Evolutionary conservation across 2,888 invertebrate genomes (phyloP).

Genomic region (Troides oblongomaculatus): DNA sequence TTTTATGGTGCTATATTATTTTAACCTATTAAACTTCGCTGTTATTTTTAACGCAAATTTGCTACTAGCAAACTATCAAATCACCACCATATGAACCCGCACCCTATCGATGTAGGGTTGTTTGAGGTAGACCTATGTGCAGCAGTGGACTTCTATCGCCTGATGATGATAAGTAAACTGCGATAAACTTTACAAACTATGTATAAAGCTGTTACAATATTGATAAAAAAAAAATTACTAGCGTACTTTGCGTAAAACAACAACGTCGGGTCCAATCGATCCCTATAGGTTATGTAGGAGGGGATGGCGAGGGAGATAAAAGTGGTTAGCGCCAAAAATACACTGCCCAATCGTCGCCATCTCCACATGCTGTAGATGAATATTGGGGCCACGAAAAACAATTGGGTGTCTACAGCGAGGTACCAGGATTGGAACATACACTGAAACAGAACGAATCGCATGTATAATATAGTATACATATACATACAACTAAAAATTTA

Average conservation of each 20-base stretch:
- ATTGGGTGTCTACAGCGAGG: slow-evolving; percentile 82
- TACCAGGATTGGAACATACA: slow-evolving; percentile 89
- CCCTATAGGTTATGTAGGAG: slow-evolving; percentile 78
- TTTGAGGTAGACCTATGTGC: too few species aligned
- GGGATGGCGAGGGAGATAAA: slow-evolving; percentile 75
- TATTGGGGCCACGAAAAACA: slow-evolving; percentile 84
- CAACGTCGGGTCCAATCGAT: slow-evolving; percentile 83
- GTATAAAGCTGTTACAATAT: too few species aligned
- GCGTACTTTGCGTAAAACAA: slow-evolving; percentile 84
- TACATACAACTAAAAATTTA: background rate
- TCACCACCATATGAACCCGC: too few species aligned
- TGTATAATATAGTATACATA: background rate
- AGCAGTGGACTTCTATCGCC: too few species aligned
- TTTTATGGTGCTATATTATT: too few species aligned
- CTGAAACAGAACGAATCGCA: slow-evolving; percentile 57
- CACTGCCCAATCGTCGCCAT: slow-evolving; percentile 80
- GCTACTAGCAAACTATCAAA: too few species aligned
- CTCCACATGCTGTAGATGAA: slow-evolving; percentile 85
- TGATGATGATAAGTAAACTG: too few species aligned
- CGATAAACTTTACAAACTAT: too few species aligned
- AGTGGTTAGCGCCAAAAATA: slow-evolving; percentile 71
- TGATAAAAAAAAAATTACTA: background rate
- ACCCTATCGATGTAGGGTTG: too few species aligned
- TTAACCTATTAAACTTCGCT: too few species aligned
- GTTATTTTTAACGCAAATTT: too few species aligned